Percentiles rank a stretch among this genome's conserved stretches.
Evolutionary conservation across 2,113 vertebrate genomes (phyloP).

Genomic region (Paraplagusia blochii): DNA sequence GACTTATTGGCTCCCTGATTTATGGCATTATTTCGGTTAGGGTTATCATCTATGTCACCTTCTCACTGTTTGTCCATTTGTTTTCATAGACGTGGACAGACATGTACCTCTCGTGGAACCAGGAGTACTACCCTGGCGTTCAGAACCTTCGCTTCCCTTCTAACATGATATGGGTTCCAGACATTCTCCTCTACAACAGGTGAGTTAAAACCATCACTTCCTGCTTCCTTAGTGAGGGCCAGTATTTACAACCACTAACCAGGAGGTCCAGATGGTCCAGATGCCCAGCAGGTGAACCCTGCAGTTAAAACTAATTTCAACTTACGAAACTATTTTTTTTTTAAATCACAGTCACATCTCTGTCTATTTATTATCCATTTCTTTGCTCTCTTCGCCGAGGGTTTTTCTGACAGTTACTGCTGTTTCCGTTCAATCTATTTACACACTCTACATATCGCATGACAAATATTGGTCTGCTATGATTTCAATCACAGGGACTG

Average conservation of each 20-base stretch:
- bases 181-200: constrained; percentile 93
- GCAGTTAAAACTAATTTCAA: too few relatives aligned
- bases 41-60: background rate
- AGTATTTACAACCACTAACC: too few relatives aligned
- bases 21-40: background rate
- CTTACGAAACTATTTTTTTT: too few relatives aligned
- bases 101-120: constrained; percentile 84
- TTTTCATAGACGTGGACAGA: constrained; percentile 81
- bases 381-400: background rate
- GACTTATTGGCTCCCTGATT: background rate
- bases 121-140: constrained; percentile 81
- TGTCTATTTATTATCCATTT: background rate
- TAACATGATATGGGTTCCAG: constrained; percentile 85
- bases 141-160: constrained; percentile 86
- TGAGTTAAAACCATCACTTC: constrained; percentile 40
- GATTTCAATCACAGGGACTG: constrained; percentile 27
- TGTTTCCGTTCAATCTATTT: background rate
- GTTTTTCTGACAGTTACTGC: constrained; percentile 2
- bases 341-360: background rate
- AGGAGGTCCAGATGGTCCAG: too few relatives aligned
- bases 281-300: too few relatives aligned
- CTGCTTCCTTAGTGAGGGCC: too few relatives aligned
- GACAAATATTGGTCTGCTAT: constrained; percentile 10
- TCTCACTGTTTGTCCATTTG: background rate
- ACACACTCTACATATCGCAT: background rate